Base-by-base conservation (phyloP, 2,797 vertebrate genomes). In the Xiphorhynchus erythropygius region DNA sequence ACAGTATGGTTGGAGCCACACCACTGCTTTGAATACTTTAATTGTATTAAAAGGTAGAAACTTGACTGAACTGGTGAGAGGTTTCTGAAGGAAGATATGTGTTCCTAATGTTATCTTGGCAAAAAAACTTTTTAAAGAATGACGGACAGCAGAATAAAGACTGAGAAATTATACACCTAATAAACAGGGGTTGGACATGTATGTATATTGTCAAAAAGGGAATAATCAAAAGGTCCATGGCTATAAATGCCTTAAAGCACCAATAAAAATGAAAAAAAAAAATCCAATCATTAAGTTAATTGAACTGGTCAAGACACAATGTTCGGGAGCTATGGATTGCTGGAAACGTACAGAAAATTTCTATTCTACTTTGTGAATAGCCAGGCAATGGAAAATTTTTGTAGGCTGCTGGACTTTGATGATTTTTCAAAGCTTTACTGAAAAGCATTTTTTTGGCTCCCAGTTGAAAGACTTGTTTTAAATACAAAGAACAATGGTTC, bases 391-490 rank as follows among this genome's bases (percentile, higher is more conserved):
- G n/a, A 85, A 89, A 71, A 77, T 57, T 55, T 62, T 57, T 83
- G 23, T 44, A 33, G 92, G 64, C 84, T 68, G 79, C 62, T 85
- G 71, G 35, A 83, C 69, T 89, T 92, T 82, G 53, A 69, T 53
- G 63, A 52, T 68, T 95, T 94, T 85, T 93, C 90, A 94, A 75
- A 87, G 84, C 78, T 85, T 62, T 65, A 70, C 55, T 8, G 6
- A 89, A 78, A 92, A 93, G 79, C 42, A 22, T 11, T 76, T 76
- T 78, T 91, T 81, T 96, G 78, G 81, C 87, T 93, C 62, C 14
- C 30, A 49, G 42, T 59, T 85, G 81, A 93, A 96, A 90, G 95
- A n/a, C 23, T 89, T 62, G 18, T 75, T 95, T 93, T 91, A 91
- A 96, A 87, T 75, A 77, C 81, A 71, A 87, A 89, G 84, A 91